Percentiles rank a stretch among this genome's conserved stretches.
Conservation (phyloP, 1,140 invertebrate genomes). For the Bombus vancouverensis region DNA sequence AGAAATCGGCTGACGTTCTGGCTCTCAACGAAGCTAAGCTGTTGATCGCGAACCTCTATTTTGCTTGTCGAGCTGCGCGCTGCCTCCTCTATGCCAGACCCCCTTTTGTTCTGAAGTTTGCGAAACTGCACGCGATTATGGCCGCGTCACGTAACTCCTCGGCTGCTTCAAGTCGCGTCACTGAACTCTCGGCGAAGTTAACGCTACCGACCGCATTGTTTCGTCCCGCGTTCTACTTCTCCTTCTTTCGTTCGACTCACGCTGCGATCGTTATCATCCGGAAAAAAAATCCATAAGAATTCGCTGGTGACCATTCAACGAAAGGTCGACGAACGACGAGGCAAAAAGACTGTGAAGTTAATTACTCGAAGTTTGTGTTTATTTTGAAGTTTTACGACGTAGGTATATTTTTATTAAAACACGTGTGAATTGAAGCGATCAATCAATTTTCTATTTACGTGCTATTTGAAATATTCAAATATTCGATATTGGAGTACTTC, state of each 20-base stretch:
- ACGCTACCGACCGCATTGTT: constrained; percentile 64
- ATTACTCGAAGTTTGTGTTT: not conserved
- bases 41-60: constrained; percentile 46
- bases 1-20: constrained; percentile 44
- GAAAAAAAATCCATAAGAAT: not conserved
- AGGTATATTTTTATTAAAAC: too few species aligned
- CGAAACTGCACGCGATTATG: constrained; percentile 74
- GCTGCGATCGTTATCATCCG: not conserved
- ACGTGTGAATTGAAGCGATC: not conserved
- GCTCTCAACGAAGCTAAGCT: constrained; percentile 31
- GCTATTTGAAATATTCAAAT: not conserved
- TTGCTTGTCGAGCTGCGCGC: constrained; percentile 30
- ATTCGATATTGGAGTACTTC: not conserved
- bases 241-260: not conserved
- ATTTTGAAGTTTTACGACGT: not conserved
- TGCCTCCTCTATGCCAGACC: constrained; percentile 31
- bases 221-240: constrained; percentile 45
- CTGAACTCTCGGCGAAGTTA: constrained; percentile 68
- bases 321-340: not conserved
- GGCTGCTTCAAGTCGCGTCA: constrained; percentile 61
- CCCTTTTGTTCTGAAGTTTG: constrained; percentile 72
- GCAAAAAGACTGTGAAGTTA: not conserved
- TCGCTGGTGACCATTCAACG: too few species aligned
- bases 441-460: not conserved
- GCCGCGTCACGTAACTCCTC: constrained; percentile 74